Percentiles rank a stretch among this genome's conserved stretches.
Conservation (phyloP, 2,113 vertebrate genomes). For the Xenus cinereus region DNA sequence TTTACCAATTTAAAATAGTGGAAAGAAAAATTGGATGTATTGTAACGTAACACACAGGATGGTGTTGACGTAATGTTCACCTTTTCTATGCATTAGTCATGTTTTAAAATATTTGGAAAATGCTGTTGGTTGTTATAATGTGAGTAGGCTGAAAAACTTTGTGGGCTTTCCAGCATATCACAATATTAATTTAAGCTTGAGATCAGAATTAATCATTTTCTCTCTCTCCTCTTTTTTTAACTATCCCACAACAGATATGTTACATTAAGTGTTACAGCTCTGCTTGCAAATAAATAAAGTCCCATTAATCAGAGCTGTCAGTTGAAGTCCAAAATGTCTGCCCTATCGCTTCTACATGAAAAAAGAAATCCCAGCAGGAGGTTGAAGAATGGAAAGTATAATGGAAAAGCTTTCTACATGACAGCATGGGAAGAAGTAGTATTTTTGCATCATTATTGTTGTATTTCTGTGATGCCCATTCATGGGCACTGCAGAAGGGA, state of each 20-base stretch:
- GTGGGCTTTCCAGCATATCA: neutral
- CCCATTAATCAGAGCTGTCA: neutral
- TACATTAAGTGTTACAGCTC: neutral
- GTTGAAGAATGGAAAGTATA: neutral
- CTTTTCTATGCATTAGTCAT: neutral
- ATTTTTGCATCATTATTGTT: neutral
- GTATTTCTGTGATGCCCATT: neutral
- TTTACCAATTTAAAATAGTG: neutral
- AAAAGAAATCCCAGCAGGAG: neutral
- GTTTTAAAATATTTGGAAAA: neutral
- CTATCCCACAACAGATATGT: neutral
- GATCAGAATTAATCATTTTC: neutral
- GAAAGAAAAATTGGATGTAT: neutral
- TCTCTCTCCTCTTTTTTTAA: neutral
- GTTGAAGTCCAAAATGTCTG: neutral
- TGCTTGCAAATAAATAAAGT: neutral
- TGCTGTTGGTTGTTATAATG: neutral
- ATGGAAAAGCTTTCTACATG: neutral
- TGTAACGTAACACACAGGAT: neutral
- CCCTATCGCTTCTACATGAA: neutral
- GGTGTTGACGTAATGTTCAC: neutral
- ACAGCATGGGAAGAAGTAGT: neutral
- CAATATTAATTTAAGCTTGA: neutral
- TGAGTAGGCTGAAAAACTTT: neutral
- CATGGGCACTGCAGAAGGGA: neutral